Base-by-base conservation (phyloP, 2,888 invertebrate genomes). In the Dioctria rufipes region DNA sequence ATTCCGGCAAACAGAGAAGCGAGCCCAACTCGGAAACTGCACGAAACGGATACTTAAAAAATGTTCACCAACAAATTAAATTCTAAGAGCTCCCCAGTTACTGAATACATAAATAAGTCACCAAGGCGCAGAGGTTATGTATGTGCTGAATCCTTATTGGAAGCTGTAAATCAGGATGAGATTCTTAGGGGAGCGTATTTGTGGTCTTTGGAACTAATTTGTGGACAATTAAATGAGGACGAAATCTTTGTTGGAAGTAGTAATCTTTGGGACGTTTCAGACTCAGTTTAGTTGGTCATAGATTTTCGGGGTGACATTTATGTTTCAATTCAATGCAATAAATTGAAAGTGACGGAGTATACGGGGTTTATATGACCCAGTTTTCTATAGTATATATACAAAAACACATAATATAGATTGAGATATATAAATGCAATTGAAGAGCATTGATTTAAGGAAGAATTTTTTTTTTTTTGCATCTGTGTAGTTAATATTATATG, bases 171-270 rank as follows among this genome's bases (percentile, higher is more conserved):
- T 75, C 75, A 75, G 60, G 25, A n/a, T 25, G 43, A 60, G 25
- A 60, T 75, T 75, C 61, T 25, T 75, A 60, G 11, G 60, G 42
- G 75, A 51, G 49, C 43, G 75, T 49, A 43, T 58, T 43, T 75
- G 75, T 60, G 75, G 75, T 61, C 43, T 60, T 75, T 43, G 54
- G 75, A 75, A 75, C 75, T 75, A 75, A 75, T 75, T 75, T 75
- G 75, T 75, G 75, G 75, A 60, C 61, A 75, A 75, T 75, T 75
- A 75, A 75, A 75, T 42, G 58, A 1, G 75, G 75, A 75, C 60
- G 42, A 61, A 51, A 40, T 61, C 61, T 75, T 60, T 71, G 54
- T 39, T 51, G 71, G 9, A n/a, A 49, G 8, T 37, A 40, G 54
- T 54, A 54, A 71, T 39, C 51, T 43, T 42, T 25, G 67, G 71